Conservation (phyloP, 2,113 vertebrate genomes). For the Oriolus oriolus region DNA sequence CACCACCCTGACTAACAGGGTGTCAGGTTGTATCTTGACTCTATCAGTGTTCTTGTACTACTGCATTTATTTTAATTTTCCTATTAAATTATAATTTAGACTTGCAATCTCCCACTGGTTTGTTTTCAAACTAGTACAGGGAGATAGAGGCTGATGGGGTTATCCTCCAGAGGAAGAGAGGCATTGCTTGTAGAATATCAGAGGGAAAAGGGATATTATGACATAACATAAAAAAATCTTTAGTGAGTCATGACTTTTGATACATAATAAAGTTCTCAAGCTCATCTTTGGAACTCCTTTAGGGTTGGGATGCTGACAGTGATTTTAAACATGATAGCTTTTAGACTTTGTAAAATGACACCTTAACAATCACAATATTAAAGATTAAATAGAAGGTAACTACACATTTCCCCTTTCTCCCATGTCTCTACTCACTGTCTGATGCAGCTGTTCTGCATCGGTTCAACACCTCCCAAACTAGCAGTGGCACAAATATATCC, state of each 20-base stretch:
- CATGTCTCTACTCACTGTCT: background rate
- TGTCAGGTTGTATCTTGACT: too few species aligned
- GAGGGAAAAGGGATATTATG: background rate
- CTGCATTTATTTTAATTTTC: too few species aligned
- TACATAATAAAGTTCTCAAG: background rate
- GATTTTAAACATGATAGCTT: background rate
- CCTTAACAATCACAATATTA: background rate
- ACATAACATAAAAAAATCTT: background rate
- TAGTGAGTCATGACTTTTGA: background rate
- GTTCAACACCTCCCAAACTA: background rate
- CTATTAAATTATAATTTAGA: too few species aligned
- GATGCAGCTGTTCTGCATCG: background rate
- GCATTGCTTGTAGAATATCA: background rate
- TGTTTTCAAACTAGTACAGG: too few species aligned
- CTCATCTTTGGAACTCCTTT: background rate
- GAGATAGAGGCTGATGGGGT: background rate
- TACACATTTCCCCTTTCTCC: background rate
- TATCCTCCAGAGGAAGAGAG: background rate
- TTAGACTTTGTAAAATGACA: background rate
- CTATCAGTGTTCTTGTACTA: too few species aligned
- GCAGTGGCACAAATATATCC: background rate
- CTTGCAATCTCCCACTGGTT: too few species aligned
- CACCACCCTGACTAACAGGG: too few species aligned
- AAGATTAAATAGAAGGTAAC: background rate
- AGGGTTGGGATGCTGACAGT: background rate